Base-by-base conservation (phyloP, 2,888 invertebrate genomes). In the Nymphalis c-album region DNA sequence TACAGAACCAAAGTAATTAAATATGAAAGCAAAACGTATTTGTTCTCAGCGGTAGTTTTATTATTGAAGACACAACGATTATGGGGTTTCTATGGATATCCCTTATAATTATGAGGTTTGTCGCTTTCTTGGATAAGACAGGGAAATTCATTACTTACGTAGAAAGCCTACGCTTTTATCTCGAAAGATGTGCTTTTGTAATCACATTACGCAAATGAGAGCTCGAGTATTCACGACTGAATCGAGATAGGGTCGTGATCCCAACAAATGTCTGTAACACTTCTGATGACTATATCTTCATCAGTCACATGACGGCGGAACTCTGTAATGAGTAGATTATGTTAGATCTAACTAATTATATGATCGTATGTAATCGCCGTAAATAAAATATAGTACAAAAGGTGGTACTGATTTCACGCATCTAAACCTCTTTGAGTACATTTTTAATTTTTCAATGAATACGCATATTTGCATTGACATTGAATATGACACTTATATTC, bases 191-290 rank as follows among this genome's bases (percentile, higher is more conserved):
- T 91, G 88, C 91, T 90, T 90, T 91, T 90, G 91, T 91, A 91
- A 91, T 91, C 90, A 90, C 90, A 91, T 90, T 91, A 91, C 89
- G 90, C 85, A 91, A 90, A 91, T 90, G 90, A 89, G 88, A 88
- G 84, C 85, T 85, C 80, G 82, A 85, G 85, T 83, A 88, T 88
- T 88, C 87, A 87, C 85, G 87, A 86, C 82, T 83, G 87, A 85
- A 83, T 85, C 86, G 80, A 84, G 86, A 86, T 85, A 85, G 85
- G 88, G 85, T 86, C 87, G 85, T 85, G 88, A 88, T 87, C 89
- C 85, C 87, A 78, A 85, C 89, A 85, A 88, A 88, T 86, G 87
- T 85, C 85, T 83, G 81, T 80, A 84, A 85, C 84, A 84, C 82
- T 84, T 80, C 80, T 81, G 82, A 82, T 82, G 82, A 79, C 80